A percentile compares a stretch with the other conserved stretches of the same genome.
Conservation (phyloP, 2,888 invertebrate genomes). For the Scaptomyza parva region DNA sequence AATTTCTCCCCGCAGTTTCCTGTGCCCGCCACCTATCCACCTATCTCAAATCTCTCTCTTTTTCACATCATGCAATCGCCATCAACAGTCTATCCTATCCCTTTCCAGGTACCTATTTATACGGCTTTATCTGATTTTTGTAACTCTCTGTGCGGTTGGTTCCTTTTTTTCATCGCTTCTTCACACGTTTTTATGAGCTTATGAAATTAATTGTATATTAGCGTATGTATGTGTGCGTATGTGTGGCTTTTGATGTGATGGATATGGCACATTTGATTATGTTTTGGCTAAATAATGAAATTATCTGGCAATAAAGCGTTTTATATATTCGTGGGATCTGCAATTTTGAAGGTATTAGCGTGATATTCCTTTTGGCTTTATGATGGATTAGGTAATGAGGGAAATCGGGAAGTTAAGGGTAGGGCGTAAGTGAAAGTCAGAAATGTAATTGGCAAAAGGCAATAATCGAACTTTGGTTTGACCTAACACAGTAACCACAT, state of each 20-base stretch:
- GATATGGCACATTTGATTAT: constrained; percentile 74
- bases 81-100: constrained; percentile 38
- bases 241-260: constrained; percentile 57
- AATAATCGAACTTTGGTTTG: constrained; percentile 30
- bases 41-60: not conserved
- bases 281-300: constrained; percentile 77
- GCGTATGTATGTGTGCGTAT: constrained; percentile 40
- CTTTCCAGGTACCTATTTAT: constrained; percentile 47
- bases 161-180: constrained; percentile 37
- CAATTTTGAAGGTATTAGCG: constrained; percentile 55
- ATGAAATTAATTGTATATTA: constrained; percentile 73
- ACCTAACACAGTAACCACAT: constrained; percentile 71
- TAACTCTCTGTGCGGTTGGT: constrained; percentile 37
- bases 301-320: constrained; percentile 74
- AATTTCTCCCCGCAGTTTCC: constrained; percentile 64
- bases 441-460: not conserved
- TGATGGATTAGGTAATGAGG: constrained; percentile 19
- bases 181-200: constrained; percentile 77
- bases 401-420: constrained; percentile 1
- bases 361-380: constrained; percentile 42
- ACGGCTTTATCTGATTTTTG: constrained; percentile 66
- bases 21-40: constrained; percentile 7
- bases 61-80: constrained; percentile 34
- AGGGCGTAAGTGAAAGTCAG: constrained; percentile 12
- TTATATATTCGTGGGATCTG: constrained; percentile 50